Percentiles rank a stretch among this genome's conserved stretches.
phyloP scores from a whole-genome alignment of 1,140 invertebrate species.

The Saccostrea echinata region DNA sequence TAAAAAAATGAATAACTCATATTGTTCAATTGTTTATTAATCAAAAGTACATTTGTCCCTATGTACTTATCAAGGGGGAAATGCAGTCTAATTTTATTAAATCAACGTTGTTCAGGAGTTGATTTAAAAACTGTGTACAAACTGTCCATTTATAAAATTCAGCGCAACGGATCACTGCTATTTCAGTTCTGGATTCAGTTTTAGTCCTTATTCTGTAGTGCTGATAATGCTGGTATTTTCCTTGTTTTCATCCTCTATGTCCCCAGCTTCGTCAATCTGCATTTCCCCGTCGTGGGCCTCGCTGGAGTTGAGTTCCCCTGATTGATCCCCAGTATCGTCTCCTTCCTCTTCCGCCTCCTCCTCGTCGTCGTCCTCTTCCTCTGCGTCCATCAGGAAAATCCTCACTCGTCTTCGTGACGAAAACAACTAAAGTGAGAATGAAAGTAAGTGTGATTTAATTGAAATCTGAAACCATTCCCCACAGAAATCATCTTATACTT shows the following conservation, averaged over 20 bases:
- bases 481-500: background rate
- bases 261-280: conserved; percentile 62
- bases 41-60: too few relatives aligned
- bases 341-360: conserved; percentile 82
- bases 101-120: too few relatives aligned
- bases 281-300: conserved; percentile 60
- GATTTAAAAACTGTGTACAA: too few relatives aligned
- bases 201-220: conserved; percentile 14
- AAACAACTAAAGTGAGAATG: conserved; percentile 81
- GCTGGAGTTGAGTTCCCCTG: conserved; percentile 55
- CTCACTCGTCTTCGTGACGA: conserved; percentile 89
- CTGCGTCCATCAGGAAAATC: conserved; percentile 94
- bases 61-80: too few relatives aligned
- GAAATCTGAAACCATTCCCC: background rate
- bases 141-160: too few relatives aligned
- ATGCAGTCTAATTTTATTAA: too few relatives aligned
- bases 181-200: background rate
- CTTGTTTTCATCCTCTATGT: conserved; percentile 63
- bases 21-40: too few relatives aligned
- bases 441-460: background rate
- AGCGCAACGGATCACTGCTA: too few relatives aligned
- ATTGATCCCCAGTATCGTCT: conserved; percentile 53
- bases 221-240: conserved; percentile 80
- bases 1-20: too few relatives aligned
- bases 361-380: conserved; percentile 87